Evolutionary conservation across 2,113 vertebrate genomes (phyloP).

Genomic region (Apistogramma diplotaenia): DNA sequence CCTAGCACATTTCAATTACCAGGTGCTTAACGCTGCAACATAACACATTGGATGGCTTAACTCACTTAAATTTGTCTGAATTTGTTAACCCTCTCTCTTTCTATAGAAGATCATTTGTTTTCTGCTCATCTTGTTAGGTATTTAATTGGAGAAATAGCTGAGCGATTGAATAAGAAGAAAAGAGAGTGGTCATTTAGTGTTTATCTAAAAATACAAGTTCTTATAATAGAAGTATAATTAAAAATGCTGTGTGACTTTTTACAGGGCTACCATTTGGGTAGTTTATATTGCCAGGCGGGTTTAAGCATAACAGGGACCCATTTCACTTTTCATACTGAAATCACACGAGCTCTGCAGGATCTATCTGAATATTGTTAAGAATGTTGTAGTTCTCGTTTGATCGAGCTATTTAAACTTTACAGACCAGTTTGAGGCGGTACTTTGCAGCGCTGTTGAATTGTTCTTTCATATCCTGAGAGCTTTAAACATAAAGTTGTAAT

Average conservation of each 20-base stretch:
- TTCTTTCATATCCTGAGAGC: no score
- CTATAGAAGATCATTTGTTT: constrained; percentile 7
- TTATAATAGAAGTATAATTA: not conserved
- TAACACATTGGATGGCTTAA: constrained; percentile 30
- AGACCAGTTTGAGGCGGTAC: no score
- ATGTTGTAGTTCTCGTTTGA: no score
- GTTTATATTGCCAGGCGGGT: not conserved
- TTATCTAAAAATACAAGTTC: not conserved
- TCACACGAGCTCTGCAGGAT: no score
- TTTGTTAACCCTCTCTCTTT: constrained; percentile 22
- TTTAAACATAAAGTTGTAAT: no score
- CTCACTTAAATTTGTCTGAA: constrained; percentile 27
- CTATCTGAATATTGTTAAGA: not conserved
- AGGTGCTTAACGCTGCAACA: constrained; percentile 21
- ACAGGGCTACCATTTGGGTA: not conserved
- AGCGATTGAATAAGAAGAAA: not conserved
- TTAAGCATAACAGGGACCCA: not conserved
- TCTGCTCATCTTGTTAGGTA: not conserved
- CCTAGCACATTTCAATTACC: constrained; percentile 30
- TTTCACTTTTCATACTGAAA: not conserved
- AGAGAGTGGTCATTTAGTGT: not conserved
- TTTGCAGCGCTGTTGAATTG: no score
- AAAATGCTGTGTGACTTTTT: not conserved
- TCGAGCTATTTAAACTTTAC: no score
- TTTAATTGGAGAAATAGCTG: not conserved